phyloP scores from a whole-genome alignment of 2,797 vertebrate genomes.

The Glyptemys insculpta region DNA sequence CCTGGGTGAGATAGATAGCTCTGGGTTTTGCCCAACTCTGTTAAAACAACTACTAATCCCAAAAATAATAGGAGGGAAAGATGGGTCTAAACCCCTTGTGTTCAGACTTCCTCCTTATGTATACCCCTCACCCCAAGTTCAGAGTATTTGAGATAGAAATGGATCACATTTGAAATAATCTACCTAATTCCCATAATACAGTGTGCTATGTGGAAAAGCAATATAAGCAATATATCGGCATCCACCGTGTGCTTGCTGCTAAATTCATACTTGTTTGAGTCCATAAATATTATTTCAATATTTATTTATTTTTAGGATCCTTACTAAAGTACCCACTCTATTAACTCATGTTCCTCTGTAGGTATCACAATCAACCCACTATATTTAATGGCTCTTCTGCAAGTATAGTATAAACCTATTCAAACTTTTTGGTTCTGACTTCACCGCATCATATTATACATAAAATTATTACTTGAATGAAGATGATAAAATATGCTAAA shows the following conservation, averaged over 20 bases:
- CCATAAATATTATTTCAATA: not conserved
- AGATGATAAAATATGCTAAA: slow-evolving; percentile 56
- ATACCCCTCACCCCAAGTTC: not conserved
- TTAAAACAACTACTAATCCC: not conserved
- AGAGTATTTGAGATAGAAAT: not conserved
- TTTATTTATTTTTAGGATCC: not conserved
- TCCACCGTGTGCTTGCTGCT: not conserved
- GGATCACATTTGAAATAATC: not conserved
- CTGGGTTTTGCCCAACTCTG: not conserved
- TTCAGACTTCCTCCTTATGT: not conserved
- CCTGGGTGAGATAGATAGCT: not conserved
- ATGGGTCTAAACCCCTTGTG: too few relatives aligned
- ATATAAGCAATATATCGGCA: not conserved
- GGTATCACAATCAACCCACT: not conserved
- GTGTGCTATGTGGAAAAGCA: not conserved
- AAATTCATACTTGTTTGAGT: not conserved
- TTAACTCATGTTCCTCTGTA: not conserved
- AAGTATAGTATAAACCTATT: not conserved
- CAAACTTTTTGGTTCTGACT: slow-evolving; percentile 26
- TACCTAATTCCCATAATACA: not conserved
- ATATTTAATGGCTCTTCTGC: not conserved
- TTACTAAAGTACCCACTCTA: not conserved
- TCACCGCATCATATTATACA: slow-evolving; percentile 12
- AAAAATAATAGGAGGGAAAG: not conserved
- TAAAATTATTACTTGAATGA: slow-evolving; percentile 60